Percentiles rank a stretch among this genome's conserved stretches.
These are phyloP conservation scores for Poliocrania exsul DNA, from an alignment of 2,797 vertebrate genomes.

Conservation along the genomic window DNA sequence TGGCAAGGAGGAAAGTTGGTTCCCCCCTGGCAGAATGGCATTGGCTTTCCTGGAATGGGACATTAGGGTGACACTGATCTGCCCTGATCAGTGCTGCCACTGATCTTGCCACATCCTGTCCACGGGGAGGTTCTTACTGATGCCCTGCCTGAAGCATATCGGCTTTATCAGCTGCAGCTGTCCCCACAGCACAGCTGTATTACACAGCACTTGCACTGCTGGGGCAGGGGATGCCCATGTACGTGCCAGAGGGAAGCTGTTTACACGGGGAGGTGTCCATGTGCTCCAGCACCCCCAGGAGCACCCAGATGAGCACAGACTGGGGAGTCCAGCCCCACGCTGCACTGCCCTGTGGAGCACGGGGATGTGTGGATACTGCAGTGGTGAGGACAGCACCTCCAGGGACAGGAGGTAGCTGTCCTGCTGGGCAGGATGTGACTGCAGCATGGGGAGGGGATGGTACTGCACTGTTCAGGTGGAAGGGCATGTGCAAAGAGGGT, in stretches of 20 bases:
- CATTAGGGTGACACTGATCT: background rate
- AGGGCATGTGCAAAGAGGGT: fast-evolving
- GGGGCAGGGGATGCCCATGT: background rate
- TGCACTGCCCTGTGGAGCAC: fast-evolving
- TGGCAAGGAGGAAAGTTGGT: background rate
- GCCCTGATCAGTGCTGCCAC: background rate
- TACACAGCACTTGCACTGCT: background rate
- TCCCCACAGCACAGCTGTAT: background rate
- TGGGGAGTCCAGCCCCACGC: background rate
- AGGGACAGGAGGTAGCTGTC: background rate
- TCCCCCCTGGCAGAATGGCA: background rate
- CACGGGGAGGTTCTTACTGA: background rate
- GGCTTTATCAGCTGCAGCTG: fast-evolving
- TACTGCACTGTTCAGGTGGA: background rate
- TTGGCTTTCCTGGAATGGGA: background rate
- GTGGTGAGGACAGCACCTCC: fast-evolving
- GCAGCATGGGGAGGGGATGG: background rate
- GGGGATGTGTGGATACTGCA: background rate
- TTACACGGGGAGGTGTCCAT: fast-evolving
- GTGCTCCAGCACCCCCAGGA: background rate
- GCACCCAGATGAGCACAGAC: fast-evolving
- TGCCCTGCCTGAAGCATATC: background rate
- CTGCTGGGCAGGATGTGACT: background rate
- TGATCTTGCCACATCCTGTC: background rate
- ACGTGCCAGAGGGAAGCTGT: background rate